These are phyloP conservation scores for Chrysopilus asiliformis DNA, from an alignment of 2,888 invertebrate species.

Conservation along the genomic window DNA sequence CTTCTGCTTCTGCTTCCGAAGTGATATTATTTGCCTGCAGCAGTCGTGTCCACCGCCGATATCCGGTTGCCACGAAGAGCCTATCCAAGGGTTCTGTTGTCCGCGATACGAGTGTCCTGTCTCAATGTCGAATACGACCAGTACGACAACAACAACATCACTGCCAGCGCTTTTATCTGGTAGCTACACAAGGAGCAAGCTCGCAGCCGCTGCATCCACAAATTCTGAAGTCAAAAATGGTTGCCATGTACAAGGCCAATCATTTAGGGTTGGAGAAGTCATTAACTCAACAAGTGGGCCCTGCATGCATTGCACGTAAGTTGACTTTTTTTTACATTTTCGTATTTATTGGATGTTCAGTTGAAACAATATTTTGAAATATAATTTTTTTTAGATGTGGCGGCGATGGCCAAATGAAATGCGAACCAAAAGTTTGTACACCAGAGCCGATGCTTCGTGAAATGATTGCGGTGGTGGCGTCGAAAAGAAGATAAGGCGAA, in stretches of 20 bases:
- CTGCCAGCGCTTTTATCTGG: constrained; percentile 69
- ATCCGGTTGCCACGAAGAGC: constrained; percentile 80
- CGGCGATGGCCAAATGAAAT: constrained; percentile 86
- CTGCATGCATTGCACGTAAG: constrained; percentile 90
- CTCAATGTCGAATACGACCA: constrained; percentile 68
- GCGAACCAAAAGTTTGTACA: constrained; percentile 80
- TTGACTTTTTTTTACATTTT: constrained; percentile 22
- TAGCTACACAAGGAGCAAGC: constrained; percentile 63
- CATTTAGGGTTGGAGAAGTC: constrained; percentile 74
- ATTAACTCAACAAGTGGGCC: constrained; percentile 80
- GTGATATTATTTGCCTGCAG: constrained; percentile 88
- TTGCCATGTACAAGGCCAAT: constrained; percentile 73
- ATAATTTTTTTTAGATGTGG: constrained; percentile 83
- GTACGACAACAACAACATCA: constrained; percentile 74
- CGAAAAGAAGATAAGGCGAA: constrained; percentile 52
- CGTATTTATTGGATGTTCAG: too few species aligned
- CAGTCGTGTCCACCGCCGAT: constrained; percentile 93
- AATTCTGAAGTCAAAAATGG: constrained; percentile 41
- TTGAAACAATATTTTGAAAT: too few species aligned
- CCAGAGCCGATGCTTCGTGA: constrained; percentile 82
- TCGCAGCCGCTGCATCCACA: constrained; percentile 41
- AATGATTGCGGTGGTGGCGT: constrained; percentile 74
- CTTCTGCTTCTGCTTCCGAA: constrained; percentile 94
- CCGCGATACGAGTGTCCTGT: constrained; percentile 89
- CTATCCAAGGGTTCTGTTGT: constrained; percentile 88